Evolutionary conservation across 2,797 vertebrate species (phyloP).

Genomic region (Tamandua tetradactyla): DNA sequence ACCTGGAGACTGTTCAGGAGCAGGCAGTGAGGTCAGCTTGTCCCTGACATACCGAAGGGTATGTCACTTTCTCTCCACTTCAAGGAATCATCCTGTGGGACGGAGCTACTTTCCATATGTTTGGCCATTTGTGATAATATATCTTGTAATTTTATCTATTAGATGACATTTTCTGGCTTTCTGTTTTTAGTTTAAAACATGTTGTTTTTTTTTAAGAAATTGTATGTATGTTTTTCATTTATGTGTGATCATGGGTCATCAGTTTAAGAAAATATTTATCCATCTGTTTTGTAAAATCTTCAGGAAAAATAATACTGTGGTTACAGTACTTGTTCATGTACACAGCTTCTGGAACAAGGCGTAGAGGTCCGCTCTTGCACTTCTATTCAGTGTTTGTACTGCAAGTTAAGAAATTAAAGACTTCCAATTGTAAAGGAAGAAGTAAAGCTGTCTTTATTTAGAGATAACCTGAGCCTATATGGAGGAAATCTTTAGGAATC

Average conservation of each 20-base stretch:
- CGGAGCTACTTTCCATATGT: background rate
- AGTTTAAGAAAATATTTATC: conserved; percentile 51
- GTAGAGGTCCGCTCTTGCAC: background rate
- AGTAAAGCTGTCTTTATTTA: conserved; percentile 17
- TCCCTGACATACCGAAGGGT: too few relatives aligned
- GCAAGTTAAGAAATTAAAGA: background rate
- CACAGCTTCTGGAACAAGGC: background rate
- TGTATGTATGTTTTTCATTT: conserved; percentile 54
- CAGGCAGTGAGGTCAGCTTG: background rate
- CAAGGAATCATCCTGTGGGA: background rate
- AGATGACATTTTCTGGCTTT: conserved; percentile 17
- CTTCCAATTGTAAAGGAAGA: background rate
- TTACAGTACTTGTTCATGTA: background rate
- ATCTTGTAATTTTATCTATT: background rate
- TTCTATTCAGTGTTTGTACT: background rate
- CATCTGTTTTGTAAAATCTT: conserved; percentile 24
- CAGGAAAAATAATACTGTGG: background rate
- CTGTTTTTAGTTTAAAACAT: conserved; percentile 39
- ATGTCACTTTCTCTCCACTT: background rate
- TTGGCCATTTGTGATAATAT: conserved; percentile 17
- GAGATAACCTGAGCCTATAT: background rate
- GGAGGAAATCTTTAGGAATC: background rate
- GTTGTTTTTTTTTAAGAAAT: background rate
- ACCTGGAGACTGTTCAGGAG: background rate
- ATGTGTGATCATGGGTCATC: background rate